phyloP scores from a whole-genome alignment of 2,888 invertebrate genomes.

The Erebia aethiops region DNA sequence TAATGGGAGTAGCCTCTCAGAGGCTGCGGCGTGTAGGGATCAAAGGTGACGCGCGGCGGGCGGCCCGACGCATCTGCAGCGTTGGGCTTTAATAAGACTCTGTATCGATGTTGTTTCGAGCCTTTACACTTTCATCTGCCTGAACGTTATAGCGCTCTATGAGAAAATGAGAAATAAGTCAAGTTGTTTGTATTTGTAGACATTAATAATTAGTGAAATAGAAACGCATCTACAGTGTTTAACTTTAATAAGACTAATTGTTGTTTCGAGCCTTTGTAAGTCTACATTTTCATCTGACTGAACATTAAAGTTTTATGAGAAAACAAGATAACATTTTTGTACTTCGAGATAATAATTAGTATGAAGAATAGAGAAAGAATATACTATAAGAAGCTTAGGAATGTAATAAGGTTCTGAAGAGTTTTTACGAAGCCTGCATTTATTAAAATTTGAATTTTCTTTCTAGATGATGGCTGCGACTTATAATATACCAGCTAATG shows the following conservation, averaged over 20 bases:
- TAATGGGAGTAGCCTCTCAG: constrained; percentile 74
- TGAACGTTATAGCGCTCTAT: background rate
- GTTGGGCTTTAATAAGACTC: constrained; percentile 38
- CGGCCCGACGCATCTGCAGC: constrained; percentile 40
- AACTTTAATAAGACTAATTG: constrained; percentile 35
- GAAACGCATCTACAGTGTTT: constrained; percentile 36
- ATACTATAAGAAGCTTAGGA: too few relatives aligned
- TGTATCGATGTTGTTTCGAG: constrained; percentile 30
- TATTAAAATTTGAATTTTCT: too few relatives aligned
- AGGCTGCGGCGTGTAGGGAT: constrained; percentile 65
- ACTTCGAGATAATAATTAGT: background rate
- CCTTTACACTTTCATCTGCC: background rate
- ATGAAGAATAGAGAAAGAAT: background rate
- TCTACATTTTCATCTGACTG: background rate
- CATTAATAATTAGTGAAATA: background rate
- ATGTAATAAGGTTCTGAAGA: too few relatives aligned
- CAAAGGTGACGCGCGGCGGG: constrained; percentile 58
- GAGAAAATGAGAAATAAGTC: background rate
- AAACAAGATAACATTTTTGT: background rate
- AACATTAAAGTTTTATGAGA: background rate
- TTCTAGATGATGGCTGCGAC: too few relatives aligned
- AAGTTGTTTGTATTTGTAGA: background rate
- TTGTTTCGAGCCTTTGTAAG: background rate
- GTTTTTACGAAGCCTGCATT: too few relatives aligned
- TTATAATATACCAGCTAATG: too few relatives aligned